Percentiles rank a stretch among this genome's conserved stretches.
Conservation (phyloP, 2,113 vertebrate species). For the Reinhardtius hippoglossoides region DNA sequence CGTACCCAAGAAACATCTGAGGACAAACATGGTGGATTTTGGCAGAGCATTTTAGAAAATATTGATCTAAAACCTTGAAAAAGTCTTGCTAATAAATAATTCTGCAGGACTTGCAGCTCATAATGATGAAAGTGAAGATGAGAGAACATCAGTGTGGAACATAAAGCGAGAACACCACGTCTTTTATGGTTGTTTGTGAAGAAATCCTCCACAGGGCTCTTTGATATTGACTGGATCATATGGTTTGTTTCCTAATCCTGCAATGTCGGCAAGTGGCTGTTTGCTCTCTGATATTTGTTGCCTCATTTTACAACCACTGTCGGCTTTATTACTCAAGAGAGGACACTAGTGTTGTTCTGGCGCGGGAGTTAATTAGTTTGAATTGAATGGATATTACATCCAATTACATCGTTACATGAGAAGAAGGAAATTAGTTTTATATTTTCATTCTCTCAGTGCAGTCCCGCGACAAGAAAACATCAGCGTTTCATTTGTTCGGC, state of each 20-base stretch:
- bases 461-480: background rate
- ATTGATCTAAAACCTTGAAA: background rate
- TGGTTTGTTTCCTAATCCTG: constrained; percentile 50
- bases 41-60: no score
- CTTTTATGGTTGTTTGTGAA: constrained; percentile 23
- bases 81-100: constrained; percentile 1
- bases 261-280: constrained; percentile 15
- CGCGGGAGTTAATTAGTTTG: constrained; percentile 3
- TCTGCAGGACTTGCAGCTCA: background rate
- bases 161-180: background rate
- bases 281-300: constrained; percentile 15
- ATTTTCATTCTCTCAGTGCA: background rate
- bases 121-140: constrained; percentile 11
- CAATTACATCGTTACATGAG: constrained; percentile 5
- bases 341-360: background rate
- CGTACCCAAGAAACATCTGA: background rate
- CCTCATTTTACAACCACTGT: background rate
- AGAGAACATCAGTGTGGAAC: constrained; percentile 6
- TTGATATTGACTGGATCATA: constrained; percentile 49
- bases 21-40: background rate
- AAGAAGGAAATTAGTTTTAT: background rate
- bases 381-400: constrained; percentile 3
- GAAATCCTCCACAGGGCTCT: background rate
- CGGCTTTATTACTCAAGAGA: constrained; percentile 10
- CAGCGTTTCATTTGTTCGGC: background rate